phyloP scores from a whole-genome alignment of 2,797 vertebrate species.

The Bovichtus diacanthus region DNA sequence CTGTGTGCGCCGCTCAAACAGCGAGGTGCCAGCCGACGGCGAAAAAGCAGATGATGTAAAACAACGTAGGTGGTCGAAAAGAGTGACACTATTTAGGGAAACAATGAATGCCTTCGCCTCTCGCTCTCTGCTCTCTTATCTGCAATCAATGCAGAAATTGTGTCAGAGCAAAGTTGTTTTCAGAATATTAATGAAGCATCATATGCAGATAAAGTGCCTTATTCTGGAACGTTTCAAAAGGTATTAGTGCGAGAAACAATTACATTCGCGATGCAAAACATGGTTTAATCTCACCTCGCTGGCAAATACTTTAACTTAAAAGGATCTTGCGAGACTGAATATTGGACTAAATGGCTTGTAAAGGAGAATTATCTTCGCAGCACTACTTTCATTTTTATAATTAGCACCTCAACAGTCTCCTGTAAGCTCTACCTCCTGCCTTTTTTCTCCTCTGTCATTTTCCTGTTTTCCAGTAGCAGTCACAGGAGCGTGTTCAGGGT shows the following conservation, averaged over 20 bases:
- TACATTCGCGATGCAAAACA: constrained; percentile 49
- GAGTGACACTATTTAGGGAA: background rate
- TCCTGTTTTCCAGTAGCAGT: constrained; percentile 29
- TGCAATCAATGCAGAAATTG: background rate
- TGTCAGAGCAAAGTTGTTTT: constrained; percentile 25
- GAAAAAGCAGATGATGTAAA: background rate
- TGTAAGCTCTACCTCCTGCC: constrained; percentile 14
- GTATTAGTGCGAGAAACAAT: constrained; percentile 26
- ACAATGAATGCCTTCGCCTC: background rate
- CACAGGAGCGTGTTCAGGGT: constrained; percentile 43
- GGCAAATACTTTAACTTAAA: constrained; percentile 15
- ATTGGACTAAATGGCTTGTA: constrained; percentile 26
- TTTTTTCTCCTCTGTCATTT: constrained; percentile 52
- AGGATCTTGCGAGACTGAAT: constrained; percentile 19
- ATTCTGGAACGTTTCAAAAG: constrained; percentile 30
- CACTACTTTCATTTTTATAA: constrained; percentile 47
- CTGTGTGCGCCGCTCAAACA: constrained; percentile 3
- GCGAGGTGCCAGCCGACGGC: background rate
- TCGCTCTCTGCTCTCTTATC: background rate
- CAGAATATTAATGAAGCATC: constrained; percentile 48
- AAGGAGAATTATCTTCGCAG: constrained; percentile 23
- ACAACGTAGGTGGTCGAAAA: background rate
- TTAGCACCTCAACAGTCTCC: constrained; percentile 27
- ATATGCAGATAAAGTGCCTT: constrained; percentile 14
- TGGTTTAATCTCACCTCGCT: constrained; percentile 45